phyloP scores from a whole-genome alignment of 2,113 vertebrate genomes.

The Pedetes capensis region DNA sequence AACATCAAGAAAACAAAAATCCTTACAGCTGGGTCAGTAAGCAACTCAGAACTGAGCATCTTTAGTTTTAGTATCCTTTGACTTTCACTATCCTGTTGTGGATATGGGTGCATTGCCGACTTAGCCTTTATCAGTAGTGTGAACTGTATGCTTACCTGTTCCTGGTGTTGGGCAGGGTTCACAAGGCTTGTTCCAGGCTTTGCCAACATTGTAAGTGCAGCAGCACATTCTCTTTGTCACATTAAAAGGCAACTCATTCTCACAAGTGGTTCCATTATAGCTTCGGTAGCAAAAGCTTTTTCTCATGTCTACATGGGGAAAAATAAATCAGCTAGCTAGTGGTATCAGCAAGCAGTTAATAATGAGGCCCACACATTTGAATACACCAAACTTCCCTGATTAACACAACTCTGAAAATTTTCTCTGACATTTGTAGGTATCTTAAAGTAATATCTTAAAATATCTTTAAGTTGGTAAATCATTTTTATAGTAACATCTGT shows the following conservation, averaged over 20 bases:
- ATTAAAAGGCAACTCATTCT: conserved; percentile 89
- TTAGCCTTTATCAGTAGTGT: fast-evolving
- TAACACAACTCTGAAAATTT: neutral
- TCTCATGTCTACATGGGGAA: conserved; percentile 85
- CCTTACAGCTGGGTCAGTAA: too few species aligned
- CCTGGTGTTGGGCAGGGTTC: conserved; percentile 86
- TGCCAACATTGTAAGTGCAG: conserved; percentile 90
- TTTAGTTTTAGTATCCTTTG: fast-evolving
- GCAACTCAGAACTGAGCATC: neutral
- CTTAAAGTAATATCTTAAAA: neutral
- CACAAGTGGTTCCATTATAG: conserved; percentile 88
- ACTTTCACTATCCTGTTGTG: too few species aligned
- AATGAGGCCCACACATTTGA: too few species aligned
- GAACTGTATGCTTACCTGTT: conserved; percentile 79
- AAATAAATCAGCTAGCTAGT: neutral
- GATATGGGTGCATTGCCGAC: fast-evolving
- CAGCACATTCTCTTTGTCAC: conserved; percentile 90
- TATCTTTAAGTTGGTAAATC: neutral
- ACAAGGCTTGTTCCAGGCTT: conserved; percentile 91
- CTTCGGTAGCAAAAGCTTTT: conserved; percentile 90
- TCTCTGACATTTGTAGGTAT: neutral
- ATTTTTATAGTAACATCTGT: neutral
- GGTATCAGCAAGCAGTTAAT: too few species aligned
- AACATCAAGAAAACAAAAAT: too few species aligned
- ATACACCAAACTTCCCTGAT: neutral